Percentiles rank a stretch among this genome's conserved stretches.
Conservation (phyloP, 2,888 invertebrate genomes). For the Holacanthella duospinosa region DNA sequence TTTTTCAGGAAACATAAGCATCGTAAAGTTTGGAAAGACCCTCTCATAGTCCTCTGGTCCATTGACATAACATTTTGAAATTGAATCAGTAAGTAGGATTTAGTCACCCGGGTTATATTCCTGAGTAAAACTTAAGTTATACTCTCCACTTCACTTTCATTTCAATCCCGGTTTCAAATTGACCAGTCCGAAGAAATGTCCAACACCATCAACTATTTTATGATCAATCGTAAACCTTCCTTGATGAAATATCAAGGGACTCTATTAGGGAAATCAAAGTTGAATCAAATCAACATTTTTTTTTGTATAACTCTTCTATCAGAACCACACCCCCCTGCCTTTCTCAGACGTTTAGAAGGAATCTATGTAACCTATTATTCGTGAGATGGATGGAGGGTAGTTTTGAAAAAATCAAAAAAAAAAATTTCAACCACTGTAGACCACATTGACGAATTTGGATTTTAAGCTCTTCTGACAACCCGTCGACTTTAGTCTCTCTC, state of each 20-base stretch:
- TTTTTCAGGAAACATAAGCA: neutral
- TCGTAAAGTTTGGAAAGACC: neutral
- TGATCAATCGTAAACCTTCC: constrained; percentile 15
- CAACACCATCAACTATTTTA: constrained; percentile 8
- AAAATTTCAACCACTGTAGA: too few species aligned
- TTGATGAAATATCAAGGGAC: constrained; percentile 20
- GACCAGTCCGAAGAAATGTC: neutral
- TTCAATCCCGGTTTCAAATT: neutral
- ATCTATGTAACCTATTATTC: neutral
- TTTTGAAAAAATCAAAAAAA: too few species aligned
- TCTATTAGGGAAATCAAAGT: constrained; percentile 19
- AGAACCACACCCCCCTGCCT: neutral
- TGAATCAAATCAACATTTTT: neutral
- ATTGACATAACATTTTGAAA: neutral
- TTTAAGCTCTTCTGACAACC: neutral
- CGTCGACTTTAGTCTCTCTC: neutral
- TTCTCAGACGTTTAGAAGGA: neutral
- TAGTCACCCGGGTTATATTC: neutral
- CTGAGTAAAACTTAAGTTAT: neutral
- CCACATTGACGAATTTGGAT: too few species aligned
- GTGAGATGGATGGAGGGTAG: too few species aligned
- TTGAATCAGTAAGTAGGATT: constrained; percentile 2
- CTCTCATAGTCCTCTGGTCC: neutral
- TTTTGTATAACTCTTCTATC: neutral
- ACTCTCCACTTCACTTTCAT: neutral